phyloP scores from a whole-genome alignment of 1,140 invertebrate genomes.

The Plodia interpunctella region DNA sequence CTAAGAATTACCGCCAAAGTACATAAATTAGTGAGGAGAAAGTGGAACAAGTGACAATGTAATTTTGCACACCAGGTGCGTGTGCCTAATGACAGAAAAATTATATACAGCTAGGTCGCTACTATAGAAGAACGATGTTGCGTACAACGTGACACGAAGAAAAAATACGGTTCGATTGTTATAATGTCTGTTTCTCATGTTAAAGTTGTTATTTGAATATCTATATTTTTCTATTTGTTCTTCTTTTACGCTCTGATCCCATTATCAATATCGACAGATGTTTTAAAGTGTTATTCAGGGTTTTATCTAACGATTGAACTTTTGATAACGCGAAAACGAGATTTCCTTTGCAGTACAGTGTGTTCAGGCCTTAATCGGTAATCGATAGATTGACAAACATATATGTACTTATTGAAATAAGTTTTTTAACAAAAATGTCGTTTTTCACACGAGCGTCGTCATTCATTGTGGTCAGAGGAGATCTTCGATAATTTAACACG shows the following conservation, averaged over 20 bases:
- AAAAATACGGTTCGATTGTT: not conserved
- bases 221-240: too few species aligned
- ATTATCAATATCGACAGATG: too few species aligned
- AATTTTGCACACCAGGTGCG: not conserved
- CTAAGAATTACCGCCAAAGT: not conserved
- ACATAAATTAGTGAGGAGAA: not conserved
- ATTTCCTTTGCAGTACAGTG: not conserved
- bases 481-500: too few species aligned
- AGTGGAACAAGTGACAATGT: not conserved
- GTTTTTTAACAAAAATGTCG: too few species aligned
- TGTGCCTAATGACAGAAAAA: not conserved
- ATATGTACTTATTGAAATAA: too few species aligned
- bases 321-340: not conserved
- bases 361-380: slow-evolving; percentile 7
- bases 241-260: too few species aligned
- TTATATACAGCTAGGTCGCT: not conserved
- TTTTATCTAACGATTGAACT: too few species aligned
- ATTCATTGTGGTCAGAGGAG: too few species aligned
- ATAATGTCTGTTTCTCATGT: too few species aligned
- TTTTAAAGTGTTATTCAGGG: too few species aligned
- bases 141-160: not conserved
- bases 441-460: too few species aligned
- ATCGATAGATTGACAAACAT: slow-evolving; percentile 7
- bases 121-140: not conserved
- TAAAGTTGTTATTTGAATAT: too few species aligned